Evolutionary conservation across 2,113 vertebrate genomes (phyloP), one percentile per base, ranked within the genome.

Genomic region (Oncorhynchus keta): DNA sequence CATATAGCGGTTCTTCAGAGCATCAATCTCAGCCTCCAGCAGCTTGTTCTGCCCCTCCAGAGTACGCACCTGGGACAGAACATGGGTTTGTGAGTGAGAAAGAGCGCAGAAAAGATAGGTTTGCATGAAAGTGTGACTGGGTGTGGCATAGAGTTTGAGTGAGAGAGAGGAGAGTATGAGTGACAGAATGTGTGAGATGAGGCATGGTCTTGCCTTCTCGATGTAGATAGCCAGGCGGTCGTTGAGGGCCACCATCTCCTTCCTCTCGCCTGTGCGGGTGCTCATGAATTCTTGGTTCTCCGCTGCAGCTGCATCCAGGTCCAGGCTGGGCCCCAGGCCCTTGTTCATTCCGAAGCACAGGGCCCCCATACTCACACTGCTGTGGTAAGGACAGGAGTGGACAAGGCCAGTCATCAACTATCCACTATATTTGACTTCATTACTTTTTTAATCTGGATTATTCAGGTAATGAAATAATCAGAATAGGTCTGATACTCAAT

Each of bases 161-260:
- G 22, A 30, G 65, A 67, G 1, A 67, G 9, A 67, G 24, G 65
- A 26, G 26, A 30, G 5, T 11, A 67, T 30, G 65, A 14, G 13
- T 12, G 0, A 0, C 57, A 13, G 12, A 30, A 67, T 32, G 26
- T 28, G 11, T 12, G 0, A 0, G 68, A 12, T 11, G 20, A 4
- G 48, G 32, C 22, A 32, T 18, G 13, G 6, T 73, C 86, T 85
- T 86, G 81, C 90, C 88, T 93, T 93, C 86, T 92, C 92, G 4
- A 91, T 90, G 70, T 93, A 94, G 3, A 68, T 82, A 2, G 93
- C 92, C 83, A 95, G 82, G 1, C 92, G 90, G 77, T 94, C 94
- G 16, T 95, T 92, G 49, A 95, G 91, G 28, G 79, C 77, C 1
- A 95, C 76, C 89, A 93, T 81, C 81, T 92, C 86, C 78, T 89